These are phyloP conservation scores for Whitmania pigra DNA, from an alignment of 1,140 invertebrate species.

Conservation along the genomic window DNA sequence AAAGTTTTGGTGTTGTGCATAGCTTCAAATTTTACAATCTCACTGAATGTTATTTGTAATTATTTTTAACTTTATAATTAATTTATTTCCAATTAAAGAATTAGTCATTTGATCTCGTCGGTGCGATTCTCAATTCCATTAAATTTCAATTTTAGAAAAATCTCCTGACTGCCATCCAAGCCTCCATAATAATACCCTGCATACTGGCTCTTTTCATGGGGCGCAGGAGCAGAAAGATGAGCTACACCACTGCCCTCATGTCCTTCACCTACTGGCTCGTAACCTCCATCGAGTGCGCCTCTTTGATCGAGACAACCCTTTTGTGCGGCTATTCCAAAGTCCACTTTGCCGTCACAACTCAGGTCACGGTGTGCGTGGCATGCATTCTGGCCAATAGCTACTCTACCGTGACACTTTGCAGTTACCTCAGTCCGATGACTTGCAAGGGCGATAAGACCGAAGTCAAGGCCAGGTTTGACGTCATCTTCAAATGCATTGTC, in stretches of 20 bases:
- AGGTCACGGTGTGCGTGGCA: constrained; percentile 14
- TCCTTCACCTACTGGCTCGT: constrained; percentile 23
- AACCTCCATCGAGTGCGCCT: constrained; percentile 16
- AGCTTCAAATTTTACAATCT: neutral
- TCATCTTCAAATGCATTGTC: constrained; percentile 20
- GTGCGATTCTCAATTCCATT: too few species aligned
- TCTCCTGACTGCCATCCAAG: constrained; percentile 16
- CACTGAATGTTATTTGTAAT: neutral
- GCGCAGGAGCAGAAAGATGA: constrained; percentile 23
- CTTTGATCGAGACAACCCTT: constrained; percentile 14
- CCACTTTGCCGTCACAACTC: constrained; percentile 20
- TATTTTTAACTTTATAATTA: neutral
- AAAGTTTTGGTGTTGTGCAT: neutral
- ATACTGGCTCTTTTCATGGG: constrained; percentile 22
- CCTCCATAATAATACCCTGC: constrained; percentile 11
- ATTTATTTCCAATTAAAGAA: too few species aligned
- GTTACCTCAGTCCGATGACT: constrained; percentile 20
- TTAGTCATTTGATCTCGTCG: too few species aligned
- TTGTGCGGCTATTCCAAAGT: constrained; percentile 10
- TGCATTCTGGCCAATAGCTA: constrained; percentile 22
- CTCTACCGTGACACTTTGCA: constrained; percentile 22
- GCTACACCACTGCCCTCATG: constrained; percentile 16
- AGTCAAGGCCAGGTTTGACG: constrained; percentile 13
- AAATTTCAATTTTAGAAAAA: constrained; percentile 1
- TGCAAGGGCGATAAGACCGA: neutral